Evolutionary conservation across 2,888 invertebrate genomes (phyloP).

Genomic region (Iphiclides podalirius): DNA sequence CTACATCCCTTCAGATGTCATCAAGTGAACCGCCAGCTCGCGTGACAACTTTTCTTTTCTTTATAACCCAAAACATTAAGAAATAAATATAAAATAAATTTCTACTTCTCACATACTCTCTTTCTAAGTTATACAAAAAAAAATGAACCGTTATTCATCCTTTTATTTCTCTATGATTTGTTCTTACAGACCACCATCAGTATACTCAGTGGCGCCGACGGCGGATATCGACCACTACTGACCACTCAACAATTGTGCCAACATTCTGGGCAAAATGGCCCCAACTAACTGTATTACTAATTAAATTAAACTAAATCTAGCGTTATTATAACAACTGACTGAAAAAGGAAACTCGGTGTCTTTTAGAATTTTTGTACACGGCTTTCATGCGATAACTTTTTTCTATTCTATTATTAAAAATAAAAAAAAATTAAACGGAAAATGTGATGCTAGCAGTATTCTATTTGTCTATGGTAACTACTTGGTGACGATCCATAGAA

Average conservation of each 20-base stretch:
- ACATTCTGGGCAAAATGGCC: constrained; percentile 39
- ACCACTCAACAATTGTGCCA: constrained; percentile 56
- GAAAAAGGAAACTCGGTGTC: constrained; percentile 49
- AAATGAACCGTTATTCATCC: too few relatives aligned
- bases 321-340: constrained; percentile 42
- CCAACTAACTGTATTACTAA: constrained; percentile 32
- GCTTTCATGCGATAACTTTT: constrained; percentile 24
- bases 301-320: constrained; percentile 34
- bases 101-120: too few relatives aligned
- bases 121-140: too few relatives aligned
- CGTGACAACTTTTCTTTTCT: too few relatives aligned
- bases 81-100: too few relatives aligned
- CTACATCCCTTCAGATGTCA: too few relatives aligned
- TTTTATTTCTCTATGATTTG: too few relatives aligned
- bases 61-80: too few relatives aligned
- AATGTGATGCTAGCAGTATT: constrained; percentile 18
- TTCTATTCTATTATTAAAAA: constrained; percentile 13
- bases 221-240: constrained; percentile 69
- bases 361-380: constrained; percentile 36
- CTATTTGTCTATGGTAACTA: constrained; percentile 9
- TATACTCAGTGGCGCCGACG: constrained; percentile 66
- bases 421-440: neutral
- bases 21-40: too few relatives aligned
- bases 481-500: neutral
- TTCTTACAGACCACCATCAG: constrained; percentile 65